Percentiles rank a stretch among this genome's conserved stretches.
Evolutionary conservation across 2,888 invertebrate genomes (phyloP).

Genomic region (Lasiommata megera): DNA sequence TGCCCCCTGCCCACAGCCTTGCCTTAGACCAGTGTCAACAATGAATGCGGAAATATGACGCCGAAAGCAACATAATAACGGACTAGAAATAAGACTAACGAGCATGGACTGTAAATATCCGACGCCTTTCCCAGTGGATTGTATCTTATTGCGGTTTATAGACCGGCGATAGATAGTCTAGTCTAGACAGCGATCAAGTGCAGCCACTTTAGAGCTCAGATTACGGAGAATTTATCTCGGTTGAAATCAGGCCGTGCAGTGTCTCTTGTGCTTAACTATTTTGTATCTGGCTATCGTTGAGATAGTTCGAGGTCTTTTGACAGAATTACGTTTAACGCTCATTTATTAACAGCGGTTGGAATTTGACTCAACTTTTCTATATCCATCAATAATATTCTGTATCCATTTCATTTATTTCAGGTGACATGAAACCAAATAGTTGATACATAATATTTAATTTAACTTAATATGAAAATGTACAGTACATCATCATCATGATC

Average conservation of each 20-base stretch:
- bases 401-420: too few relatives aligned
- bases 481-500: too few relatives aligned
- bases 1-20: too few relatives aligned
- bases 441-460: too few relatives aligned
- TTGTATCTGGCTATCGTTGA: conserved; percentile 21
- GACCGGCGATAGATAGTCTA: conserved; percentile 45
- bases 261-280: conserved; percentile 22
- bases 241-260: conserved; percentile 34
- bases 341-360: not conserved
- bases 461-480: too few relatives aligned
- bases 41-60: conserved; percentile 32
- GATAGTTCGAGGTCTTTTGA: conserved; percentile 15
- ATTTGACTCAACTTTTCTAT: not conserved
- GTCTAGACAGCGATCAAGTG: conserved; percentile 59
- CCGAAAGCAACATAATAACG: conserved; percentile 48
- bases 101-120: conserved; percentile 45
- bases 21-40: conserved; percentile 10
- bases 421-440: too few relatives aligned
- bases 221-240: conserved; percentile 52
- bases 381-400: not conserved
- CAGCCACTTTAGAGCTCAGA: conserved; percentile 50
- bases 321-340: not conserved
- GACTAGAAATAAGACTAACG: conserved; percentile 49
- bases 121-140: conserved; percentile 50
- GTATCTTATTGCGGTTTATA: conserved; percentile 62